Evolutionary conservation across 2,113 vertebrate species (phyloP), one percentile per base, ranked within the genome.

Genomic region (Corythaeola cristata): DNA sequence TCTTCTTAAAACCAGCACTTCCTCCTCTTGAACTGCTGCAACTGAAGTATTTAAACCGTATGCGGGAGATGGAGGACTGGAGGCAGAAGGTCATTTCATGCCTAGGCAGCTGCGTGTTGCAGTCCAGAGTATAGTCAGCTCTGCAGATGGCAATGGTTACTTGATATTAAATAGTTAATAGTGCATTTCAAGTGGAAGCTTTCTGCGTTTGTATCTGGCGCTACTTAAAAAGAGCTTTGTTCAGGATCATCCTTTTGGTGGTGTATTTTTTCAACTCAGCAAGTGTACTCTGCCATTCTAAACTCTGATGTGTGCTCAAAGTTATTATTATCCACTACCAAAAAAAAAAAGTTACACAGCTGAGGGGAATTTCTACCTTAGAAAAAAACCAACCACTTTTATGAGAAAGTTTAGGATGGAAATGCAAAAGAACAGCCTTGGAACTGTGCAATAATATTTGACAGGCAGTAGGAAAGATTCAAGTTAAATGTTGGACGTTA

Each of bases 331-430:
- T 41, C 17, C 15, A 14, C 52, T 64, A 39, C 19, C 0, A 62
- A 92, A 69, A 72, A 52, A 33, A 52, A 12, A 56, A 49, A 15
- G 7, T 30, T 32, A 33, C 8, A 35, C 17, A 62, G 24, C 30
- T 37, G 32, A 71, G 23, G 21, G 11, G 28, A 60, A 60, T 68
- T 83, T 59, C 30, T 9, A 63, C 24, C 53, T 58, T 62, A 15
- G 50, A 63, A 74, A 79, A 60, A 52, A 0, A 0, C 1, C 15
- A 37, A 47, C 37, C 9, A 53, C 1, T 4, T 62, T 87, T 55
- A 19, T 52, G 37, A 91, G n/a, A 15, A 81, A 32, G 1, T 35
- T 71, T 67, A 59, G 23, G 10, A 4, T 37, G 26, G 59, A 74
- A 83, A 62, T 44, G 30, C 50, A 47, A 56, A 78, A 64, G 17